phyloP scores from a whole-genome alignment of 1,140 invertebrate genomes.

The Drosophila sp. region DNA sequence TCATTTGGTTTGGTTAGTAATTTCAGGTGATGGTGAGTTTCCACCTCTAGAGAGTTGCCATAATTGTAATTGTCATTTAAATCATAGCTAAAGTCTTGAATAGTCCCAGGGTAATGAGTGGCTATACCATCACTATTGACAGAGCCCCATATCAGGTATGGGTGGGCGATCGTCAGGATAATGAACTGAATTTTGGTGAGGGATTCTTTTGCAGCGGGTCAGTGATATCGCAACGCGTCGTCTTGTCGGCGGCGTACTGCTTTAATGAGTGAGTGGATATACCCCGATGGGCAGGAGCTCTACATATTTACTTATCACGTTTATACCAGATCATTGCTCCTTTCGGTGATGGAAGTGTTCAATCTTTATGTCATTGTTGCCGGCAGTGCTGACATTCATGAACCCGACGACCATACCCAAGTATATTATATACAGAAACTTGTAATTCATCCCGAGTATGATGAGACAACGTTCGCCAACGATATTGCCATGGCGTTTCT shows the following conservation, averaged over 20 bases:
- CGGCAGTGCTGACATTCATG: conserved; percentile 41
- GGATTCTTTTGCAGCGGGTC: conserved; percentile 86
- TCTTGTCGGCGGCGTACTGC: conserved; percentile 89
- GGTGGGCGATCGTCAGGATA: conserved; percentile 47
- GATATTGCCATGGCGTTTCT: conserved; percentile 64
- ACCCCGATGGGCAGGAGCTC: too few relatives aligned
- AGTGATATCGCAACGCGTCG: conserved; percentile 84
- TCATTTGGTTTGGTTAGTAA: too few relatives aligned
- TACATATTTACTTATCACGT: too few relatives aligned
- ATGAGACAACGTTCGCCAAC: conserved; percentile 33
- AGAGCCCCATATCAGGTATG: conserved; percentile 62
- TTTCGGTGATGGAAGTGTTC: too few relatives aligned
- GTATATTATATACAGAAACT: conserved; percentile 59
- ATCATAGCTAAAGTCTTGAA: too few relatives aligned
- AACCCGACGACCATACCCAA: conserved; percentile 28
- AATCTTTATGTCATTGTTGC: conserved; percentile 59
- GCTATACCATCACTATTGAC: conserved; percentile 18
- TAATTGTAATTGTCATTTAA: too few relatives aligned
- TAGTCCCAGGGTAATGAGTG: conserved; percentile 54
- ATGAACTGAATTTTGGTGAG: conserved; percentile 42
- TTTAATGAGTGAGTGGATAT: conserved; percentile 43
- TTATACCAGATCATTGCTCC: too few relatives aligned
- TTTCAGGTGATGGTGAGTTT: too few relatives aligned
- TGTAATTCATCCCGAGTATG: conserved; percentile 36
- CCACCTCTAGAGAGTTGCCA: too few relatives aligned